phyloP scores from a whole-genome alignment of 2,888 invertebrate genomes.

The Sycophila texana region DNA sequence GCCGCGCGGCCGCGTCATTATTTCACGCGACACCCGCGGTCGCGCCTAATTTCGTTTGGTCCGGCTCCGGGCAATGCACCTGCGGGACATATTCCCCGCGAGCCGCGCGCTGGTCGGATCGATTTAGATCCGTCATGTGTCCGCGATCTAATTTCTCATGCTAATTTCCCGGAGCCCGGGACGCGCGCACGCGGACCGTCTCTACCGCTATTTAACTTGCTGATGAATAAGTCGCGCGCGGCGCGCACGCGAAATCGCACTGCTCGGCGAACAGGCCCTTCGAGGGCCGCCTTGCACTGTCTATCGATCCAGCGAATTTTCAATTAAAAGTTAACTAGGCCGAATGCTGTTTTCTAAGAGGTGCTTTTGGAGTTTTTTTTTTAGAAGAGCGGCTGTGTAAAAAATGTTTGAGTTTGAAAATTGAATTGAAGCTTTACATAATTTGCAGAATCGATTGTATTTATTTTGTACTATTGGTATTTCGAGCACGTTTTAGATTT shows the following conservation, averaged over 20 bases:
- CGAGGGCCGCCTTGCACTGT: neutral
- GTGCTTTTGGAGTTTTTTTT: too few species aligned
- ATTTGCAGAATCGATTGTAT: too few species aligned
- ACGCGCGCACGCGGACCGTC: neutral
- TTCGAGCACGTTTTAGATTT: too few species aligned
- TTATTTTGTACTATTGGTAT: too few species aligned
- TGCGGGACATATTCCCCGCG: neutral
- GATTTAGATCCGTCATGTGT: slow-evolving; percentile 20
- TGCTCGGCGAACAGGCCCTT: neutral
- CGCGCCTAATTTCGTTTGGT: slow-evolving; percentile 36
- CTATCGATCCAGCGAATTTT: slow-evolving; percentile 23
- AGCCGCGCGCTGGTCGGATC: slow-evolving; percentile 3
- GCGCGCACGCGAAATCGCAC: slow-evolving; percentile 18
- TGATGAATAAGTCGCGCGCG: slow-evolving; percentile 42
- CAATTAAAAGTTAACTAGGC: slow-evolving; percentile 28
- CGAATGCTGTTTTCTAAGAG: too few species aligned
- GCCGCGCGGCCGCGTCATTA: slow-evolving; percentile 4
- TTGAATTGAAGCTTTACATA: too few species aligned
- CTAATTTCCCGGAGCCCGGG: slow-evolving; percentile 40
- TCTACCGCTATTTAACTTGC: slow-evolving; percentile 48
- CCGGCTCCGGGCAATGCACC: neutral
- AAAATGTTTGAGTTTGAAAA: too few species aligned
- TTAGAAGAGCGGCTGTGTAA: too few species aligned
- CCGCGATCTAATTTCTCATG: slow-evolving; percentile 49
- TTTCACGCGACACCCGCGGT: neutral